phyloP scores from a whole-genome alignment of 2,888 invertebrate genomes.

The Drosophila nigritarsus region DNA sequence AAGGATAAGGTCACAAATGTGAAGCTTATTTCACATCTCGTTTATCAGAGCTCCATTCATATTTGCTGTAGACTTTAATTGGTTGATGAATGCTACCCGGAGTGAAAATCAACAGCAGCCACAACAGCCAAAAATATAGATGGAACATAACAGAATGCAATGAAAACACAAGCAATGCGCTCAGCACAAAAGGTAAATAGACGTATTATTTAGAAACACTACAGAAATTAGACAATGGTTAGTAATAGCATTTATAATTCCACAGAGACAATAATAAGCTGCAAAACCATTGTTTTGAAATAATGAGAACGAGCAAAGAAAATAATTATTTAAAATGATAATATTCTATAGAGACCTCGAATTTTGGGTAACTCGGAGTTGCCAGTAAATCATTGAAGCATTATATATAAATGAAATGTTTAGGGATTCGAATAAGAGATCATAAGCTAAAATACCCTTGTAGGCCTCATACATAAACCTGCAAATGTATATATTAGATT shows the following conservation, averaged over 20 bases:
- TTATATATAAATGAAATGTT: conserved; percentile 1
- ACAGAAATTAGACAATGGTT: neutral
- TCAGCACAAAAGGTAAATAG: conserved; percentile 13
- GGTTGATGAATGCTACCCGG: conserved; percentile 49
- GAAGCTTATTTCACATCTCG: conserved; percentile 47
- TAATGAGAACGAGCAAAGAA: neutral
- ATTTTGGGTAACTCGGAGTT: neutral
- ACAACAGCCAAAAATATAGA: neutral
- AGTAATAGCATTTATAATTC: neutral
- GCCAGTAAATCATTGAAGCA: neutral
- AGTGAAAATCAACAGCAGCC: conserved; percentile 25
- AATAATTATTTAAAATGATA: neutral
- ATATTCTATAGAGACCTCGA: neutral
- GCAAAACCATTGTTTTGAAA: neutral
- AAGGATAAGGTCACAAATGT: conserved; percentile 47
- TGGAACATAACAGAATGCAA: neutral
- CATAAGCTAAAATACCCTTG: neutral
- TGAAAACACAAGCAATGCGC: neutral
- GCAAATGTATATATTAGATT: neutral
- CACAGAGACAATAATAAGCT: neutral
- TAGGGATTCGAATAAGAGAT: neutral
- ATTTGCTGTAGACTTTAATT: conserved; percentile 49
- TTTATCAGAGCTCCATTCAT: conserved; percentile 47
- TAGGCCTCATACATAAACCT: neutral
- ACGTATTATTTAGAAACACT: neutral